Base-by-base conservation (phyloP, 2,113 vertebrate species). In the Salminus brasiliensis region DNA sequence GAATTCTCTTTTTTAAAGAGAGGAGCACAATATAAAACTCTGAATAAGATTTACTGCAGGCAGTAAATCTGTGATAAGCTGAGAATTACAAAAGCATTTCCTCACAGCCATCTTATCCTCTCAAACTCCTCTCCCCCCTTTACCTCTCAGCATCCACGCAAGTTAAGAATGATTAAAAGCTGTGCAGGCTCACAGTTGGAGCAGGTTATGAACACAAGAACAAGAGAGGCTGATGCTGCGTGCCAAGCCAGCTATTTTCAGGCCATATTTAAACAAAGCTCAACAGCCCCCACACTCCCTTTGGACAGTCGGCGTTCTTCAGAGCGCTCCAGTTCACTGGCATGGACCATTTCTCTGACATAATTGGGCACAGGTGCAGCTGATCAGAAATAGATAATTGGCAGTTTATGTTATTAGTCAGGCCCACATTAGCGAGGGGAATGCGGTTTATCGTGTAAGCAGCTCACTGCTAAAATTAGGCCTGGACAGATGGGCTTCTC, bases 351-450 rank as follows among this genome's bases (percentile, higher is more conserved):
- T 91, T 88, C 85, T 88, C 85, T 84, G 70, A 41, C 72, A 85
- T 92, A 92, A 92, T 90, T 91, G 89, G 88, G 67, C 83, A 75
- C 88, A 91, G 90, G 91, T 92, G 91, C 84, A 85, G 76, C 85
- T 88, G 86, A 91, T 90, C 84, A 87, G 85, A 79, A 80, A 82
- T 77, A 79, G 86, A 84, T 89, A 87, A 85, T 83, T 85, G 82
- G 78, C 83, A 82, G 83, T 89, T 87, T 85, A 86, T 73, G 76
- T 59, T 81, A 88, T 89, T 88, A 88, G 86, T 81, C 81, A 74
- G 73, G 79, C 66, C 81, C 69, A 78, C 53, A 72, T 15, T 57
- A 47, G 69, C 25, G 39, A 65, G 74, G 25, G 36, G 53, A 76
- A 65, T 72, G 47, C 71, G 75, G 65, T 67, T n/a, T 62, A 67